Evolutionary conservation across 2,888 invertebrate species (phyloP).

Genomic region (Drosophila tanythrix): DNA sequence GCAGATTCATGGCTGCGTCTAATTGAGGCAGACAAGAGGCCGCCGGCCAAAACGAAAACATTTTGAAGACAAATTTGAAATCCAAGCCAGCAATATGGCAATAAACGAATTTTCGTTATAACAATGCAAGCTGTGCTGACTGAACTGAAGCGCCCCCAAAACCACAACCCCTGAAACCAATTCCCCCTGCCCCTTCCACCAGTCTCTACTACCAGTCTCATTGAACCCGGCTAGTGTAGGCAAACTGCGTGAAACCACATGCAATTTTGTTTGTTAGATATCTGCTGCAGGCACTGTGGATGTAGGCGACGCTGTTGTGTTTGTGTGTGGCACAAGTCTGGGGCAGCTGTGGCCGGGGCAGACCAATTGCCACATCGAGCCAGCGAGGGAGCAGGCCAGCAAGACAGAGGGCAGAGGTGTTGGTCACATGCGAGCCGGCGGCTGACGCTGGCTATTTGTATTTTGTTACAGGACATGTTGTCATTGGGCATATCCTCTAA

Average conservation of each 20-base stretch:
- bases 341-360: constrained; percentile 7
- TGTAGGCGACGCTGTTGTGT: constrained; percentile 23
- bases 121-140: constrained; percentile 40
- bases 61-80: constrained; percentile 59
- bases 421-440: constrained; percentile 44
- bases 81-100: constrained; percentile 60
- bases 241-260: constrained; percentile 69
- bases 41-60: constrained; percentile 16
- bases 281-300: constrained; percentile 39
- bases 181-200: neutral
- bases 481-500: constrained; percentile 65
- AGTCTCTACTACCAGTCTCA: constrained; percentile 3
- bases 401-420: constrained; percentile 46
- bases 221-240: constrained; percentile 25
- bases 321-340: constrained; percentile 21
- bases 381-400: neutral
- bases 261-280: constrained; percentile 61
- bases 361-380: constrained; percentile 19
- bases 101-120: constrained; percentile 70
- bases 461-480: constrained; percentile 71
- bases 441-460: constrained; percentile 61
- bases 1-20: constrained; percentile 22
- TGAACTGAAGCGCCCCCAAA: constrained; percentile 9
- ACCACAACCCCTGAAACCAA: neutral
- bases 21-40: constrained; percentile 28